Base-by-base conservation (phyloP, 2,888 invertebrate species). In the Spilarctia lutea region DNA sequence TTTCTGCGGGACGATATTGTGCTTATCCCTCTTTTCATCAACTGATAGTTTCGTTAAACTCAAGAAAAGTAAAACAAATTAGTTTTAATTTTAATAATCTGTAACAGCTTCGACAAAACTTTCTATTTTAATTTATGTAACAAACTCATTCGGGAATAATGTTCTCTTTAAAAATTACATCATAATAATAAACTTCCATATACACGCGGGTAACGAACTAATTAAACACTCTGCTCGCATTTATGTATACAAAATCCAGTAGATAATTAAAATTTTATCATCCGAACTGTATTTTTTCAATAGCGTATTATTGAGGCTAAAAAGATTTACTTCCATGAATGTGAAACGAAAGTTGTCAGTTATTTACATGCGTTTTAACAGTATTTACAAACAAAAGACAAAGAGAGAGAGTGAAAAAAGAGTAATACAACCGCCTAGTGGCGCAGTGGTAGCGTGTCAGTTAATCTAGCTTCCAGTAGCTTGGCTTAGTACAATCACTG, bases 231-330 rank as follows among this genome's bases (percentile, higher is more conserved):
- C n/a, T 69, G 18, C 52, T 56, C 56, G n/a, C 56, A 39, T 56
- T 69, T 56, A 10, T 69, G 33, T 56, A 39, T 39, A 48, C 52
- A n/a, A n/a, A 52, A 69, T 69, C 56, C 16, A 52, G 48, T 52
- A 16, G 16, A 35, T 56, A 69, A 69, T 69, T 56, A n/a, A 69
- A 56, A 56, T 39, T 35, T 8, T n/a, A 69, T n/a, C 69, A 56
- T 8, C 56, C 24, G 39, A 35, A 69, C 33, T 35, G 56, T 56
- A 16, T 35, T 39, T 69, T 69, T 39, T 35, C 69, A 69, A 56
- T 69, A 18, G 1, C 11, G 16, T 56, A 18, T 30, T 30, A 18
- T 63, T 18, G 18, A 63, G 6, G 30, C 7, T 30, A 63, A 30
- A 60, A 30, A 30, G 30, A 63, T 18, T 63, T 63, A 18, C 30